phyloP scores from a whole-genome alignment of 2,888 invertebrate species.

The Salticus scenicus region DNA sequence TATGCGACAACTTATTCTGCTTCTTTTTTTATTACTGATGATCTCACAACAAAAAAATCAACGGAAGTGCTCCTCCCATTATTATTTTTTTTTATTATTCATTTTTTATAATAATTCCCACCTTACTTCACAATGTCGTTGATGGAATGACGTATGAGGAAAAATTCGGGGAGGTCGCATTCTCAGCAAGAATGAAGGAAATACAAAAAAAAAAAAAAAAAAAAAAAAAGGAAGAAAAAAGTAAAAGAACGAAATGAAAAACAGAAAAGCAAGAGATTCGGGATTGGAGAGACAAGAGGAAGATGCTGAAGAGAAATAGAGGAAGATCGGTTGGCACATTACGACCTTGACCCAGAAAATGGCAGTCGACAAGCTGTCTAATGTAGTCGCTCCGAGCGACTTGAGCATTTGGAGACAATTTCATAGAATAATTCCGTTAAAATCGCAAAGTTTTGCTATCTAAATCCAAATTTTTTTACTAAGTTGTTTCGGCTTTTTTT shows the following conservation, averaged over 20 bases:
- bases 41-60: background rate
- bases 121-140: background rate
- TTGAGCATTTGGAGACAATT: background rate
- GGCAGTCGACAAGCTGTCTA: conserved; percentile 54
- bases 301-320: conserved; percentile 3
- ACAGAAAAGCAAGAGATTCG: background rate
- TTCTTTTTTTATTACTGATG: background rate
- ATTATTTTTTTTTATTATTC: too few relatives aligned
- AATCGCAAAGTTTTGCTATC: too few relatives aligned
- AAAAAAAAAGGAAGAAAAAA: background rate
- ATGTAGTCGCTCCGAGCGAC: too few relatives aligned
- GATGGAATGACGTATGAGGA: conserved; percentile 4
- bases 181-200: background rate
- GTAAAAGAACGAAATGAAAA: background rate
- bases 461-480: too few relatives aligned
- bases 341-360: conserved; percentile 63
- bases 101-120: background rate
- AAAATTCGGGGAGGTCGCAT: conserved; percentile 8
- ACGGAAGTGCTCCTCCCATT: background rate
- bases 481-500: too few relatives aligned
- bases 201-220: background rate
- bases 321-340: conserved; percentile 1
- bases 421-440: background rate
- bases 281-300: background rate
- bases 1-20: background rate